Evolutionary conservation across 30 jellyfish, hydroid and myxozoan genomes (phyloP).

Genomic region (Clytia hemisphaerica): DNA sequence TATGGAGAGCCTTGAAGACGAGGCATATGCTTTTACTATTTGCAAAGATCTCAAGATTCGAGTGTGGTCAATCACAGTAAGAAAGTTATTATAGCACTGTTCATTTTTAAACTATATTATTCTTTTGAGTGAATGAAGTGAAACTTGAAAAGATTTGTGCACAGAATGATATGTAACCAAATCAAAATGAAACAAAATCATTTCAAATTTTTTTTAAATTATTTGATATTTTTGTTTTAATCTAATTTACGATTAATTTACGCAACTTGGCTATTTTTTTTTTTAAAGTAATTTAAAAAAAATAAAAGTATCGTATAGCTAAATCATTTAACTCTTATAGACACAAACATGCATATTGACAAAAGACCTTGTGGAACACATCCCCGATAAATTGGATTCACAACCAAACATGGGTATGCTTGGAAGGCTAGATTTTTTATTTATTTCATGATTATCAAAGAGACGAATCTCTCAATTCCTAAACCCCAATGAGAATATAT

Average conservation of each 20-base stretch:
- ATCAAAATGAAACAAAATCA: too few species aligned
- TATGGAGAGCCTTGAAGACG: neutral
- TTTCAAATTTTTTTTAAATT: too few species aligned
- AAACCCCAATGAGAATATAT: neutral
- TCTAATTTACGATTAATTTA: too few species aligned
- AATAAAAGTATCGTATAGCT: too few species aligned
- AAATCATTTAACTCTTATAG: too few species aligned
- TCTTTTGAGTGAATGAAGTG: too few species aligned
- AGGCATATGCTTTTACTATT: slow-evolving; percentile 34
- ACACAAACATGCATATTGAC: slow-evolving; percentile 41
- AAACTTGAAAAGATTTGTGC: too few species aligned
- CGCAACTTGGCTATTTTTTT: too few species aligned
- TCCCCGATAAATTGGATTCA: slow-evolving; percentile 52
- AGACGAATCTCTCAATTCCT: neutral
- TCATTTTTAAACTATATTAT: too few species aligned
- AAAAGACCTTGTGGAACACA: slow-evolving; percentile 49
- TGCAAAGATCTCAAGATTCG: slow-evolving; percentile 69
- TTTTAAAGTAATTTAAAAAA: too few species aligned
- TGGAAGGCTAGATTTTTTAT: neutral
- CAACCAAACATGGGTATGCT: slow-evolving; percentile 62
- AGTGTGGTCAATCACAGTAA: slow-evolving; percentile 65
- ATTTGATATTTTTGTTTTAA: neutral
- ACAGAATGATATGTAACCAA: too few species aligned
- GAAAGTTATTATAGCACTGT: too few species aligned
- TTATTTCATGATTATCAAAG: neutral